Conservation (phyloP, 2,113 vertebrate genomes). For the Hemichromis elongatus region DNA sequence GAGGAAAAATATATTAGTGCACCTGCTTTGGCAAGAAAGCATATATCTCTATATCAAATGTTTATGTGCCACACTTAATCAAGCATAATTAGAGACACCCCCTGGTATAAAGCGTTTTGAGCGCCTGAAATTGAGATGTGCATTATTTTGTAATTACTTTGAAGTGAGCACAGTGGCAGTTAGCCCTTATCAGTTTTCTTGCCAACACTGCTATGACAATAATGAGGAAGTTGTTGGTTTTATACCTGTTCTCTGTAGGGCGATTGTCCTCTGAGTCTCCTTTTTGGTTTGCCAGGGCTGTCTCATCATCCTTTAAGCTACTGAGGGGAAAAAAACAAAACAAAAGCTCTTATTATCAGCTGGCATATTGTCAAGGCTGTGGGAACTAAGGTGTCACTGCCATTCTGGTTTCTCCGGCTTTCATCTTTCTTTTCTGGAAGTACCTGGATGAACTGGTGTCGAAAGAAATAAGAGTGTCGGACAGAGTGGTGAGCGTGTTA, state of each 20-base stretch:
- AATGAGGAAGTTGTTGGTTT: conserved; percentile 38
- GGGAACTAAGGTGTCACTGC: neutral
- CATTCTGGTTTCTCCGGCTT: neutral
- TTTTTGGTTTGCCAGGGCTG: conserved; percentile 7
- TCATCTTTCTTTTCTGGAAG: neutral
- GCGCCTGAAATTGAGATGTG: neutral
- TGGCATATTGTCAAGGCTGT: neutral
- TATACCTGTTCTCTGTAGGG: conserved; percentile 23
- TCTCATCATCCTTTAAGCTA: conserved; percentile 37
- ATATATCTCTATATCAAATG: neutral
- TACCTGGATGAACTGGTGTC: conserved; percentile 58
- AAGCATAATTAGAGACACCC: conserved; percentile 1
- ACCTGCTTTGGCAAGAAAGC: conserved; percentile 1
- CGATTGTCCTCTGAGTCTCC: neutral
- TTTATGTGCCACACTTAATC: neutral
- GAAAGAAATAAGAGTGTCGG: conserved; percentile 46
- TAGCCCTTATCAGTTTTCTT: neutral
- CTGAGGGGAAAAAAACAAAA: neutral
- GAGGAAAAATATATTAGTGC: conserved; percentile 4
- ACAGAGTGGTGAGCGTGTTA: conserved; percentile 34
- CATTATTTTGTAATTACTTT: neutral
- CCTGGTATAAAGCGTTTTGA: neutral
- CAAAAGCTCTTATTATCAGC: conserved; percentile 12
- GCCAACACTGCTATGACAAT: conserved; percentile 5
- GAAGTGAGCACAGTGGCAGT: conserved; percentile 15